Evolutionary conservation across 1,140 invertebrate genomes (phyloP).

Genomic region (Bombus fervidus): DNA sequence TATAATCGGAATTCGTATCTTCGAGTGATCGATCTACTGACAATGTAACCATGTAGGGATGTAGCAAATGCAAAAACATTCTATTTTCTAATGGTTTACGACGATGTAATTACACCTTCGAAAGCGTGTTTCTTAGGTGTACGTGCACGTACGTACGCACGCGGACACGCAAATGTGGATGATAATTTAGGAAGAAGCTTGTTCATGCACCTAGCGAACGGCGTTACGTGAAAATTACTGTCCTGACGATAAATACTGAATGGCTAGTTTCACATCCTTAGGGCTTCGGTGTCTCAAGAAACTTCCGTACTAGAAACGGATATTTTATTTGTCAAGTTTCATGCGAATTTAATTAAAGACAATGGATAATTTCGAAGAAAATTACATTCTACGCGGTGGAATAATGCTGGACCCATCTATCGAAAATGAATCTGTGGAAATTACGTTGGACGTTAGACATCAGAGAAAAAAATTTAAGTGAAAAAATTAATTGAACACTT

Average conservation of each 20-base stretch:
- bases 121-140: background rate
- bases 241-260: conserved; percentile 29
- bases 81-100: conserved; percentile 23
- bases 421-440: background rate
- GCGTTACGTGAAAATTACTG: conserved; percentile 47
- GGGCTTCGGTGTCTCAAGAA: background rate
- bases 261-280: conserved; percentile 31
- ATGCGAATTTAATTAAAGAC: conserved; percentile 30
- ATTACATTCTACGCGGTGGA: background rate
- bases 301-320: conserved; percentile 26
- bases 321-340: background rate
- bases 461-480: too few relatives aligned
- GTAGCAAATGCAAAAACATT: background rate
- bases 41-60: background rate
- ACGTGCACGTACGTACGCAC: background rate
- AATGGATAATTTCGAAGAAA: background rate
- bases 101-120: conserved; percentile 30
- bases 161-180: background rate
- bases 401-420: too few relatives aligned
- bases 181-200: conserved; percentile 20
- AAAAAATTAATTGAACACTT: too few relatives aligned
- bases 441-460: background rate
- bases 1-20: background rate
- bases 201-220: background rate
- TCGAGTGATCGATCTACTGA: background rate